phyloP scores from a whole-genome alignment of 2,113 vertebrate species.

The Nothoprocta pentlandii region DNA sequence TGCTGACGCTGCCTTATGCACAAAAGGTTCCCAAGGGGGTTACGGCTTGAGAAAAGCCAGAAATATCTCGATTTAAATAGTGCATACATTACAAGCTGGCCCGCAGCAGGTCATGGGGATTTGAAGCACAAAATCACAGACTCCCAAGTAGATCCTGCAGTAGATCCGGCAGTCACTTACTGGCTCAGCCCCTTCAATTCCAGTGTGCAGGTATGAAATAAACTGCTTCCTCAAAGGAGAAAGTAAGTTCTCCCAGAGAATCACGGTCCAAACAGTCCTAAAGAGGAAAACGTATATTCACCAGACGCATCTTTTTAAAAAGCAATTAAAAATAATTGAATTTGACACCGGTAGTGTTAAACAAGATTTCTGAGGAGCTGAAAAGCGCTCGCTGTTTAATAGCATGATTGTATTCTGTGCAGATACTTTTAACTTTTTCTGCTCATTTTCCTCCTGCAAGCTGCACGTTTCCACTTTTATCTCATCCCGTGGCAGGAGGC shows the following conservation, averaged over 20 bases:
- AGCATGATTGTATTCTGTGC: not conserved
- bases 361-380: slow-evolving; percentile 12
- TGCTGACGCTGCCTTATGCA: slow-evolving; percentile 5
- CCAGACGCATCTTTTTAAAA: slow-evolving; percentile 24
- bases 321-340: slow-evolving; percentile 56
- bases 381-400: not conserved
- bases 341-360: slow-evolving; percentile 16
- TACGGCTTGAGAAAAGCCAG: not conserved
- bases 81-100: not conserved
- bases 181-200: not conserved
- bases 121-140: too few relatives aligned
- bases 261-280: not conserved
- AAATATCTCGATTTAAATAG: not conserved
- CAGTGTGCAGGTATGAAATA: slow-evolving; percentile 1
- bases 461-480: not conserved
- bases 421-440: not conserved
- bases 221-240: not conserved
- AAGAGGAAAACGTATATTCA: slow-evolving; percentile 26
- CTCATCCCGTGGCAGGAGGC: not conserved
- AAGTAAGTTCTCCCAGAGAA: not conserved
- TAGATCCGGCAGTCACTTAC: not conserved
- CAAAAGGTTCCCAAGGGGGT: slow-evolving; percentile 52
- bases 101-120: not conserved
- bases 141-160: too few relatives aligned
- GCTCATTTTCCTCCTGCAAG: not conserved